Evolutionary conservation across 2,888 invertebrate species (phyloP), one percentile per base, ranked within the genome.

Genomic region (Amiota communis): DNA sequence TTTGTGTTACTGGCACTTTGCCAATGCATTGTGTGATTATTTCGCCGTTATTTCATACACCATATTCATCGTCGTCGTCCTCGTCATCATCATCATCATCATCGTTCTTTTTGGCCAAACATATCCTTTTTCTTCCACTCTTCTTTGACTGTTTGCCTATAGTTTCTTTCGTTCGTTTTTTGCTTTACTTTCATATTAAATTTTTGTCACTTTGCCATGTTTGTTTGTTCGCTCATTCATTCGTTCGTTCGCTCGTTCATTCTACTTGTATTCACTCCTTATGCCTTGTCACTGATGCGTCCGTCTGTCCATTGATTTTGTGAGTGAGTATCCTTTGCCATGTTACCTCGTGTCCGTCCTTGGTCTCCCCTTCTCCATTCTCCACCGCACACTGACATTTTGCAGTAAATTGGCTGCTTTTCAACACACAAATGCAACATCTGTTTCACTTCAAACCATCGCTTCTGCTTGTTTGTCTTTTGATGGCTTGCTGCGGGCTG

Each of bases 191-290:
- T 77, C 80, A 82, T 86, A 85, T 84, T 80, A 84, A 81, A 84
- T 87, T 87, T 87, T 87, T 87, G 88, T 87, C 87, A 87, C 83
- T 86, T 80, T 87, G 88, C 87, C 87, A 86, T 85, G 80, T 79
- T 77, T 85, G 80, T 79, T 36, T 36, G 10, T 63, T 63, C 36
- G 46, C 46, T n/a, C 17, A 63, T 63, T 46, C 36, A 63, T 46
- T 63, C 36, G 6, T 36, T 36, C 36, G 6, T 36, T 36, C 36
- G 36, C 8, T 36, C 6, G 36, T 36, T 36, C 36, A 6, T 36
- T 36, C 36, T 36, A 36, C 6, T 36, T 36, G 36, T 36, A 36
- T 2, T 36, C 36, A 59, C 9, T 59, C 23, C 9, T 59, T 59
- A 20, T 59, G 20, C 59, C 59, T 20, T 20, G n/a, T 53, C 53